Percentiles rank a stretch among this genome's conserved stretches.
phyloP scores from a whole-genome alignment of 2,888 invertebrate species.

The Drosophila dives region DNA sequence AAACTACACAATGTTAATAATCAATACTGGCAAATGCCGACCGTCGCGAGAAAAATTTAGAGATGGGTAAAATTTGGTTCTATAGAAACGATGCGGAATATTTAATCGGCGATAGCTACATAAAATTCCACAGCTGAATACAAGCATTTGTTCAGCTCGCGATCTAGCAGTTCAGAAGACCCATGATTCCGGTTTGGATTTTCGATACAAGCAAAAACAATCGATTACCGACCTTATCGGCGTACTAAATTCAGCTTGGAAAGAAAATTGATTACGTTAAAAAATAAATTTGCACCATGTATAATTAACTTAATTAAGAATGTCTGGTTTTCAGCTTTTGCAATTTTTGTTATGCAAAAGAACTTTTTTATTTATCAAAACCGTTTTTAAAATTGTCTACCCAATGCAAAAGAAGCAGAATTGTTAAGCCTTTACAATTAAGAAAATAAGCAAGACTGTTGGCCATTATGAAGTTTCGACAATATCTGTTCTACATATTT shows the following conservation, averaged over 20 bases:
- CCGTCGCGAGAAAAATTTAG: slow-evolving; percentile 21
- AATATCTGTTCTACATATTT: not conserved
- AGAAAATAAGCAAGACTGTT: not conserved
- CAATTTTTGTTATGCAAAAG: not conserved
- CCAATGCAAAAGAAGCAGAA: not conserved
- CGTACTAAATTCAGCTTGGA: not conserved
- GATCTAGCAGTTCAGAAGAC: not conserved
- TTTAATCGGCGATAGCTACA: not conserved
- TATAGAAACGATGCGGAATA: not conserved
- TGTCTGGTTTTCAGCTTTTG: not conserved
- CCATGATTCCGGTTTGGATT: not conserved
- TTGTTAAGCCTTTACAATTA: not conserved
- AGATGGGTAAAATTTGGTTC: slow-evolving; percentile 14
- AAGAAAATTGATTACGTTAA: not conserved
- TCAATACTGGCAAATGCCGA: slow-evolving; percentile 46
- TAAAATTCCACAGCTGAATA: not conserved
- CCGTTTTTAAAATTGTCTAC: not conserved
- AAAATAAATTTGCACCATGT: not conserved
- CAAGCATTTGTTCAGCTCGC: not conserved
- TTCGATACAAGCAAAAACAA: not conserved
- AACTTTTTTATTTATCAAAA: not conserved
- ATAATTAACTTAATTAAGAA: not conserved
- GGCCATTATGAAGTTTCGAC: not conserved
- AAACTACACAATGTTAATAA: slow-evolving; percentile 27
- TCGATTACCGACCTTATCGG: not conserved